These are phyloP conservation scores for Microctenopoma steveboyesi DNA, from an alignment of 2,797 vertebrate species.

Conservation along the genomic window DNA sequence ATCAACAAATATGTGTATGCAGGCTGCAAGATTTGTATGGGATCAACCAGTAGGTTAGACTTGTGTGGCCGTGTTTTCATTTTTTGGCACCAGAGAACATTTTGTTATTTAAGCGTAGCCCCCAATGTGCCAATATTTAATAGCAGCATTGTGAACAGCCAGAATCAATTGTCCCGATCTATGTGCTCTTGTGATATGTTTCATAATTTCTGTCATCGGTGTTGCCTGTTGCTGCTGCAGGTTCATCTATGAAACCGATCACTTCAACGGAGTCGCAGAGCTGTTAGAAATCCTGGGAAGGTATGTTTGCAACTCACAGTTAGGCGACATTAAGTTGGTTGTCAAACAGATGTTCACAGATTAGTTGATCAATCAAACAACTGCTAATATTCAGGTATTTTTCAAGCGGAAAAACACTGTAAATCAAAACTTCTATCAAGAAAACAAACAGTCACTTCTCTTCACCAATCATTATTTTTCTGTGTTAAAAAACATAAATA, in stretches of 20 bases:
- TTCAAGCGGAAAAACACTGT: neutral
- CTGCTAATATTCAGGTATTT: neutral
- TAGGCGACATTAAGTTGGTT: neutral
- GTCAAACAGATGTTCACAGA: neutral
- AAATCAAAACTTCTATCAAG: too few species aligned
- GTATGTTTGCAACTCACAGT: slow-evolving; percentile 72
- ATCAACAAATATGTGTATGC: neutral
- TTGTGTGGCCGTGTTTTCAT: neutral
- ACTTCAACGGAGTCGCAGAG: slow-evolving; percentile 97
- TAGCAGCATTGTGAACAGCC: neutral
- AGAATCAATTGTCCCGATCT: slow-evolving; percentile 22
- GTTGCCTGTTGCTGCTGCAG: slow-evolving; percentile 72
- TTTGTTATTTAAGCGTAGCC: neutral
- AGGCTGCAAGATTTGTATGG: neutral
- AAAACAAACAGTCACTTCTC: too few species aligned
- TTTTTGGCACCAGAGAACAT: neutral
- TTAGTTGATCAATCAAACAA: neutral
- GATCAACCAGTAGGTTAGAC: neutral
- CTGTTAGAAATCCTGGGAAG: slow-evolving; percentile 98
- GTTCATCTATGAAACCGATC: slow-evolving; percentile 99
- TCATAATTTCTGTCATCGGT: slow-evolving; percentile 2
- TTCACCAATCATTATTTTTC: neutral
- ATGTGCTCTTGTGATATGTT: neutral
- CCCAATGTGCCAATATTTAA: neutral
- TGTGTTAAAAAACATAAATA: too few species aligned